Base-by-base conservation (phyloP, 2,797 vertebrate genomes). In the Pangasius sanitwongsei region DNA sequence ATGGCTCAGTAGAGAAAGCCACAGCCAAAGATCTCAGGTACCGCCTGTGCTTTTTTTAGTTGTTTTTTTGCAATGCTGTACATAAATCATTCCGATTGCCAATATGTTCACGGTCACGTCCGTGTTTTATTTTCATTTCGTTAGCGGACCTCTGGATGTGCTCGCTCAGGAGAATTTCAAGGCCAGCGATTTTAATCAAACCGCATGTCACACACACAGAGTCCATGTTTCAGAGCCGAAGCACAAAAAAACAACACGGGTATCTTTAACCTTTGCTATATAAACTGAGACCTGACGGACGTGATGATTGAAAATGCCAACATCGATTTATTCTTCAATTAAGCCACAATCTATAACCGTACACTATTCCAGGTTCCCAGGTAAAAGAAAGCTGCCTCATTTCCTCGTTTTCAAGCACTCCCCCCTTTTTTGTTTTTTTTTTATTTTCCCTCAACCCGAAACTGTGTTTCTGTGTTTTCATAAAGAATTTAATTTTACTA, bases 251-350 rank as follows among this genome's bases (percentile, higher is more conserved):
- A 31, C 18, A 85, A 55, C 83, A 25, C 20, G 2, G 83, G 34
- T 55, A 86, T 86, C 55, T 88, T 87, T 88, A 53, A 89, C 55
- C 72, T 65, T 72, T 83, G 50, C 86, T 87, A 37, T 65, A 63
- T 20, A 83, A 63, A 65, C 59, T 9, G 12, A 41, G 34, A 25
- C 57, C 15, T 25, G 1, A 11, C 4, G 7, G 37, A n/a, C 31
- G 81, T n/a, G 16, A 65, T 6, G 20, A 69, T 31, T 48, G 31
- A 80, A 63, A 87, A 75, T 20, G 77, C 87, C 86, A 90, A 87
- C 83, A 70, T 81, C 34, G 57, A 91, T 89, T 78, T 89, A 87
- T 89, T 53, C 37, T 85, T 69, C 31, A 83, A 37, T 88, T 84
- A 74, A 85, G 82, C 87, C 80, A 89, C 86, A 72, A 53, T 86